phyloP scores from a whole-genome alignment of 2,797 vertebrate genomes.

The Hipposideros larvatus region DNA sequence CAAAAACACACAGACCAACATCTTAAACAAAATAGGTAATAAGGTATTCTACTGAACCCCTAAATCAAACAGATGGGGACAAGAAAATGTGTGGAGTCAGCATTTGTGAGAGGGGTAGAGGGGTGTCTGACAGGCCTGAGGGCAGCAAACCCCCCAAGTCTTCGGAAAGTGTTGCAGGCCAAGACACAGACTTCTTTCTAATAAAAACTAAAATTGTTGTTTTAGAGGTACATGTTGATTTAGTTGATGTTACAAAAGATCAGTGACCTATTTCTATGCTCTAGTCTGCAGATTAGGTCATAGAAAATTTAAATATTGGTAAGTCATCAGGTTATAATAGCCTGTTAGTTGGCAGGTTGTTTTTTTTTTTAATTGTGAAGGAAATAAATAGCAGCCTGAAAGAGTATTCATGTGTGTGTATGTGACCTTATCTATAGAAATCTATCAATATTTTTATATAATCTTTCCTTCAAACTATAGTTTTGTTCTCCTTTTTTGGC shows the following conservation, averaged over 20 bases:
- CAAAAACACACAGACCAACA: background rate
- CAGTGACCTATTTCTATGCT: background rate
- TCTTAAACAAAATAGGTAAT: background rate
- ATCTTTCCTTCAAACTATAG: conserved; percentile 22
- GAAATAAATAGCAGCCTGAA: conserved; percentile 15
- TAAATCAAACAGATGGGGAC: background rate
- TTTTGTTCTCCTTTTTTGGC: background rate
- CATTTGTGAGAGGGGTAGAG: background rate
- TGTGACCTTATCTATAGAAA: background rate
- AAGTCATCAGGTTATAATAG: background rate
- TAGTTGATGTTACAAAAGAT: background rate
- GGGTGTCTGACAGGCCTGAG: background rate
- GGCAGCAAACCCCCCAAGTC: background rate
- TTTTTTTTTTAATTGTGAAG: background rate
- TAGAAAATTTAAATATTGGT: background rate
- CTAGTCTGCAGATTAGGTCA: background rate
- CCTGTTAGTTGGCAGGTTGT: background rate
- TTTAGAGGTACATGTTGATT: background rate
- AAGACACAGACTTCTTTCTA: background rate
- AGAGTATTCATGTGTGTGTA: background rate
- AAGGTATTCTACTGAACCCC: background rate
- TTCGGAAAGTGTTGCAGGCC: background rate
- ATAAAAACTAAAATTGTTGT: background rate
- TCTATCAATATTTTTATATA: background rate
- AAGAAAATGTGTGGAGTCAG: background rate